Base-by-base conservation (phyloP, 2,797 vertebrate species). In the Rallus crepitans region DNA sequence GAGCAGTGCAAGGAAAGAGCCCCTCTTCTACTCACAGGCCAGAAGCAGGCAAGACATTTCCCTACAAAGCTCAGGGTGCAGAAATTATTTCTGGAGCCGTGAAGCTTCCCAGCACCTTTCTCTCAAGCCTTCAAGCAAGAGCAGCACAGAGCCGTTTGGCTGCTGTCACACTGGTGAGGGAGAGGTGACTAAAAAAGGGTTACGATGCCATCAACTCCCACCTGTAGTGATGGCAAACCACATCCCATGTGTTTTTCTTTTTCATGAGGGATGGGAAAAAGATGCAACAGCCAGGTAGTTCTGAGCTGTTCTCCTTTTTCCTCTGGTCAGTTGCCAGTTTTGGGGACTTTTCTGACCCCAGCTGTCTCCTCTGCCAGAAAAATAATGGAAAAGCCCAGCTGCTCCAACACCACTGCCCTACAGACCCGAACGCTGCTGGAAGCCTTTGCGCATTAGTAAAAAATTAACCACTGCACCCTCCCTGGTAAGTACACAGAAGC, bases 131-230 rank as follows among this genome's bases (percentile, higher is more conserved):
- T 87, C 20, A 27, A 28, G 19, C 19, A 37, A 6, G 45, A 48
- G 15, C 14, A 92, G 55, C 6, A 8, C 1, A 14, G 15, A 87
- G 23, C 20, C 9, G 7, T 55, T 55, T 63, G 21, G 23, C n/a
- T 80, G 56, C 25, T 1, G 0, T n/a, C 16, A 31, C 10, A 17
- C 8, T 13, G n/a, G 3, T 35, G 17, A 87, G 30, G 0, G 0
- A 83, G 33, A 73, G 16, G 15, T 5, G 11, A 31, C 17, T 73
- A 25, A 24, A 72, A 39, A 50, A 19, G 11, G 11, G 47, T 21
- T 14, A 71, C 18, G 33, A 69, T 35, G 12, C 39, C 45, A 23
- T 21, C 42, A 37, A 20, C 21, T 10, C 30, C 13, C 12, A 64
- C 1, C 12, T 77, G 37, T 31, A 89, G 33, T 4, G 1, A 11